Evolutionary conservation across 2,797 vertebrate species (phyloP).

Genomic region (Heteromormyrus szaboi): DNA sequence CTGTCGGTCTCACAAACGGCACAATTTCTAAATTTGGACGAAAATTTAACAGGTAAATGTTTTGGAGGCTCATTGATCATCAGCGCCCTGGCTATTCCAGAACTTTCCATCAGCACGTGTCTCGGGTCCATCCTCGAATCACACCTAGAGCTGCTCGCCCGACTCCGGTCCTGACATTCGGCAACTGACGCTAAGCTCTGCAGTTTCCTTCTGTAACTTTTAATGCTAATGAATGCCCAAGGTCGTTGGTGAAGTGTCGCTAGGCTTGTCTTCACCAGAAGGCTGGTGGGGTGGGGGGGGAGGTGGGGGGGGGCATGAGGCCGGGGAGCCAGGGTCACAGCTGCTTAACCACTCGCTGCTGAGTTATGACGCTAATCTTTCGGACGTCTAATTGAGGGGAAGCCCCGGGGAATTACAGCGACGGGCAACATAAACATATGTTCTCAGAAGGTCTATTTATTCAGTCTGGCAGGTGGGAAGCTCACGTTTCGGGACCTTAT

Average conservation of each 20-base stretch:
- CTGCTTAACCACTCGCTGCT: background rate
- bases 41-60: background rate
- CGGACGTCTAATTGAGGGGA: background rate
- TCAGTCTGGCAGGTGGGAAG: background rate
- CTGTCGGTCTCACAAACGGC: background rate
- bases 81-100: background rate
- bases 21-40: background rate
- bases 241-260: constrained; percentile 29
- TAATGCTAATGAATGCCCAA: constrained; percentile 28
- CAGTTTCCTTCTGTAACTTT: background rate
- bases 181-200: background rate
- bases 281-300: background rate
- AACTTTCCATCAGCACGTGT: background rate
- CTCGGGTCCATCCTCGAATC: background rate
- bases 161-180: background rate
- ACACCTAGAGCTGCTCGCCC: background rate
- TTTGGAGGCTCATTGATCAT: background rate
- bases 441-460: background rate
- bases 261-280: constrained; percentile 6
- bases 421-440: background rate
- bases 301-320: background rate
- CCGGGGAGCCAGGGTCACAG: background rate
- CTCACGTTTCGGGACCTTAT: background rate
- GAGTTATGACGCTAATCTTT: constrained; percentile 8
- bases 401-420: background rate